These are phyloP conservation scores for Achatina immaculata DNA, from an alignment of 1,140 invertebrate species.

Conservation along the genomic window DNA sequence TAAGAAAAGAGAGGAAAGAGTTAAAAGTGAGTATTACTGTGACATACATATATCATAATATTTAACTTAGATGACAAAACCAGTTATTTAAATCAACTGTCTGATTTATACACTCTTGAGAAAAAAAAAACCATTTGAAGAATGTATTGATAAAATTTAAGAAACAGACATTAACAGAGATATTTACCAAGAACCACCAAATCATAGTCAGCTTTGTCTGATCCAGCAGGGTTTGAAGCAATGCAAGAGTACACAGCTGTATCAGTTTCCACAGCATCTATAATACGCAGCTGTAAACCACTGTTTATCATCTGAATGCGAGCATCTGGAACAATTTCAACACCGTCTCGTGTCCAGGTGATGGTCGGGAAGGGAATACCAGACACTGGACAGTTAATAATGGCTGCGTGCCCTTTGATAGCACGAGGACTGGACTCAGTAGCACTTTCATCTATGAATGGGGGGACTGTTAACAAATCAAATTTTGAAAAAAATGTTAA, in stretches of 20 bases:
- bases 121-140: too few relatives aligned
- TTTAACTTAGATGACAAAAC: too few relatives aligned
- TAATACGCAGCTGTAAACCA: conserved; percentile 65
- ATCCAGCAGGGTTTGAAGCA: conserved; percentile 71
- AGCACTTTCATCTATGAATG: conserved; percentile 59
- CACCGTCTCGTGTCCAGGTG: conserved; percentile 65
- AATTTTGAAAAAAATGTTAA: too few relatives aligned
- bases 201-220: conserved; percentile 50
- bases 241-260: conserved; percentile 72
- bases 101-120: too few relatives aligned
- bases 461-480: conserved; percentile 70
- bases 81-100: too few relatives aligned
- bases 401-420: conserved; percentile 52
- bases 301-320: conserved; percentile 45
- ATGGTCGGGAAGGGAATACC: conserved; percentile 68
- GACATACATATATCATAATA: background rate
- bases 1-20: background rate
- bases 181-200: conserved; percentile 49
- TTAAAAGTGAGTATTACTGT: background rate
- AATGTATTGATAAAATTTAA: too few relatives aligned
- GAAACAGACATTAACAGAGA: too few relatives aligned
- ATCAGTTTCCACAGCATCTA: conserved; percentile 67
- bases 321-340: conserved; percentile 38
- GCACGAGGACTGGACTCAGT: conserved; percentile 54
- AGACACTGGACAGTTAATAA: conserved; percentile 62